Evolutionary conservation across 2,888 invertebrate genomes (phyloP), one percentile per base, ranked within the genome.

Genomic region (Mycalesis mineus): DNA sequence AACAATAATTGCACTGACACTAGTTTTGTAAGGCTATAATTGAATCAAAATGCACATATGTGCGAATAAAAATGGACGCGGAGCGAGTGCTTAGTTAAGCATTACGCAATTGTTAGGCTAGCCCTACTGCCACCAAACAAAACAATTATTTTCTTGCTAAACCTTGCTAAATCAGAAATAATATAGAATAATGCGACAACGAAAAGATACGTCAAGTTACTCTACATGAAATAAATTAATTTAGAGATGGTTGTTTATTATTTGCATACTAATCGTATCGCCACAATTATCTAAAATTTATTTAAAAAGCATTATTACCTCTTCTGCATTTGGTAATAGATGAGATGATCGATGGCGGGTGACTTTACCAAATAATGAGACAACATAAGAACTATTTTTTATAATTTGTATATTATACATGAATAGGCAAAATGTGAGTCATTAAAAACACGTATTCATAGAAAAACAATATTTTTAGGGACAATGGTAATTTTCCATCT

Each of bases 341-440:
- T 31, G 37, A 55, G 29, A 31, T 13, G 42, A 58, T 37, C 31
- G 11, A 39, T 42, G 42, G 36, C 22, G 39, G 62, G 60, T 42
- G 36, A 50, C 45, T 50, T 53, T 51, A 59, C 5, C 22, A 71
- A 75, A 69, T 73, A 76, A 77, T 62, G 72, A 80, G 68, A 77
- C 77, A 75, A 79, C 75, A 72, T 74, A 75, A 72, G 67, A 72
- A 74, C 74, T 81, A 77, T 73, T 80, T 74, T 84, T 82, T 82
- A 71, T 82, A 84, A 82, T 87, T 80, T 85, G 83, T 88, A 88
- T 88, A 87, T 86, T 82, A 85, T 82, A 86, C 84, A 88, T 83
- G 87, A 87, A 87, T 88, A 88, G 87, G 84, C 86, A 87, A 88
- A 87, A 84, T 80, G 88, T 88, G 88, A 85, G 82, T 84, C 75